Evolutionary conservation across 2,888 invertebrate species (phyloP).

Genomic region (Oscheius myriophilus): DNA sequence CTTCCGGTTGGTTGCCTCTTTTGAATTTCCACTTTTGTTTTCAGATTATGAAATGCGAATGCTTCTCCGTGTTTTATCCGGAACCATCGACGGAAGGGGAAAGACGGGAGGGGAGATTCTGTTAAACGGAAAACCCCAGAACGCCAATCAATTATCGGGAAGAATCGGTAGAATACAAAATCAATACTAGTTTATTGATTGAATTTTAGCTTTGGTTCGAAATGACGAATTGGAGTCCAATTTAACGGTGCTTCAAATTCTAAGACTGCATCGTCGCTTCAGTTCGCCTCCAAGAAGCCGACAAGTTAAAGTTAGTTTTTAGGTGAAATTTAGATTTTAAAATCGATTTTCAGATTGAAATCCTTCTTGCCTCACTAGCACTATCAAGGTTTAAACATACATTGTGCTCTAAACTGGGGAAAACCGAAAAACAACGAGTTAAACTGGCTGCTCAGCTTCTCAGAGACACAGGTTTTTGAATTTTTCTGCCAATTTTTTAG

Average conservation of each 20-base stretch:
- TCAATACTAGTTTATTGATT: not conserved
- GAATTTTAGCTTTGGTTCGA: slow-evolving; percentile 77
- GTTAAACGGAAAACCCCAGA: slow-evolving; percentile 86
- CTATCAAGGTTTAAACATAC: slow-evolving; percentile 88
- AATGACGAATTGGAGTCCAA: slow-evolving; percentile 83
- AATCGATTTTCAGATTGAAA: slow-evolving; percentile 79
- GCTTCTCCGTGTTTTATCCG: slow-evolving; percentile 86
- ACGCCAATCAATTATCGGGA: slow-evolving; percentile 77
- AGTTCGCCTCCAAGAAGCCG: slow-evolving; percentile 4
- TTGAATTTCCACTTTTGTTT: not conserved
- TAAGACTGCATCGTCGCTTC: slow-evolving; percentile 70
- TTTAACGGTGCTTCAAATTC: slow-evolving; percentile 88
- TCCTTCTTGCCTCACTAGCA: slow-evolving; percentile 89
- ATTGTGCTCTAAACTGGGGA: slow-evolving; percentile 84
- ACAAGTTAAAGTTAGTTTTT: too few species aligned
- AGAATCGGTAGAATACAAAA: slow-evolving; percentile 75
- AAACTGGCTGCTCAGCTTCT: slow-evolving; percentile 89
- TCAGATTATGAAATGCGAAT: slow-evolving; percentile 84
- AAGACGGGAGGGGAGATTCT: slow-evolving; percentile 81
- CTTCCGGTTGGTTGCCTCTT: slow-evolving; percentile 73
- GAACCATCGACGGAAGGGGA: slow-evolving; percentile 77
- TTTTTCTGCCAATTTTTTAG: too few species aligned
- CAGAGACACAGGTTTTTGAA: slow-evolving; percentile 74
- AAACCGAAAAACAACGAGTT: slow-evolving; percentile 86
- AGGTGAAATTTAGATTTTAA: slow-evolving; percentile 38